Percentiles rank a stretch among this genome's conserved stretches.
These are phyloP conservation scores for Pteronura brasiliensis DNA, from an alignment of 2,113 vertebrate species.

Conservation along the genomic window DNA sequence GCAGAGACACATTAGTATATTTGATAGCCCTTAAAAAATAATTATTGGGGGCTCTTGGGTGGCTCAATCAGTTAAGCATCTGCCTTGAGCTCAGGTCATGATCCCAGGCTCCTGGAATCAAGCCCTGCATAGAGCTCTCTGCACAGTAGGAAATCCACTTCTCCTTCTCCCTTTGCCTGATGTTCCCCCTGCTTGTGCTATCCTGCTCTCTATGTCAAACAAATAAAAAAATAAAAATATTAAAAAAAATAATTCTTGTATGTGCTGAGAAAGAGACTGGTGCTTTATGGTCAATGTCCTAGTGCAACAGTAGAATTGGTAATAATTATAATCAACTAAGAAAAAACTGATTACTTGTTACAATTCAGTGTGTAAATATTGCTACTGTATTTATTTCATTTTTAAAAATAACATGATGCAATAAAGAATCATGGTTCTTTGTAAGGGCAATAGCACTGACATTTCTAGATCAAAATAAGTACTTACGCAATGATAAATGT, in stretches of 20 bases:
- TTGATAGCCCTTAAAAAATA: not conserved
- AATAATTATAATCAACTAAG: not conserved
- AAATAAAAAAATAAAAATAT: too few species aligned
- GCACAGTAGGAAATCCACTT: not conserved
- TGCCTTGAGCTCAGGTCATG: not conserved
- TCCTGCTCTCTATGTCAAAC: too few species aligned
- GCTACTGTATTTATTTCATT: not conserved
- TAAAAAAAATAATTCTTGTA: not conserved
- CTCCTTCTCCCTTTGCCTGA: not conserved
- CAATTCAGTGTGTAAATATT: not conserved
- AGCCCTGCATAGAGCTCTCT: accelerated
- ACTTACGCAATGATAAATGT: not conserved
- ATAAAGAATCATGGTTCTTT: not conserved
- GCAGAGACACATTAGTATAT: not conserved
- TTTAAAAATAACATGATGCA: not conserved
- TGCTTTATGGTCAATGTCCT: not conserved
- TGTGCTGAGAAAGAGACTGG: not conserved
- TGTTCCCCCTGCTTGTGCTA: not conserved
- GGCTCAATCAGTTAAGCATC: not conserved
- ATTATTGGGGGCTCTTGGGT: not conserved
- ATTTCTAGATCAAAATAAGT: slow-evolving; percentile 25
- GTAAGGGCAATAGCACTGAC: not conserved
- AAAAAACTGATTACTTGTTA: not conserved
- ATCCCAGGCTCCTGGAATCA: not conserved
- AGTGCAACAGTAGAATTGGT: not conserved